These are phyloP conservation scores for Amazona ochrocephala DNA, from an alignment of 2,797 vertebrate species.

Conservation along the genomic window DNA sequence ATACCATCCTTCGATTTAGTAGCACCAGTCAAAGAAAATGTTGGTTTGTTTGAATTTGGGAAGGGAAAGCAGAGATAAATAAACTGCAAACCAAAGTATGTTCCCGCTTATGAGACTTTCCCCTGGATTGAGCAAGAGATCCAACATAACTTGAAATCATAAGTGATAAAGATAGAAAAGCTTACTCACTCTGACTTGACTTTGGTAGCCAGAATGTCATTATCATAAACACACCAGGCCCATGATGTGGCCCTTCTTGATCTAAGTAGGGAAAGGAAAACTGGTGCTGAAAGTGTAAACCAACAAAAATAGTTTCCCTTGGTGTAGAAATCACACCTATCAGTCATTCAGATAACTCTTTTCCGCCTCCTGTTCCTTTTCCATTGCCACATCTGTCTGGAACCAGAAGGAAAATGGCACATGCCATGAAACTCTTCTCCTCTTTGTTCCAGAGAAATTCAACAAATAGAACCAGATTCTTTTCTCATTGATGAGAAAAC, in stretches of 20 bases:
- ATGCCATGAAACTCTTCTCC: background rate
- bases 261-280: background rate
- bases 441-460: background rate
- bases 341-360: background rate
- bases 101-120: background rate
- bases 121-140: background rate
- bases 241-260: background rate
- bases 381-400: background rate
- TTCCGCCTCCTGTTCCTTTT: background rate
- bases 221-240: background rate
- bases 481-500: background rate
- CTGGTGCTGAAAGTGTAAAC: background rate
- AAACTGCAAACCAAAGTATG: conserved; percentile 53
- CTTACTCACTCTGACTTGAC: background rate
- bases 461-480: background rate
- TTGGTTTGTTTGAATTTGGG: conserved; percentile 48
- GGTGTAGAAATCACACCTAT: background rate
- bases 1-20: background rate
- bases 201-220: background rate
- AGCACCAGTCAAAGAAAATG: background rate
- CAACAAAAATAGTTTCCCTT: background rate
- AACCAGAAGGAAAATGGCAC: background rate
- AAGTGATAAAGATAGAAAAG: background rate
- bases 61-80: conserved; percentile 55
- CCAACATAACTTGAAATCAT: background rate